Percentiles rank a stretch among this genome's conserved stretches.
phyloP scores from a whole-genome alignment of 2,113 vertebrate species.

The Telmatochromis brachygnathus region DNA sequence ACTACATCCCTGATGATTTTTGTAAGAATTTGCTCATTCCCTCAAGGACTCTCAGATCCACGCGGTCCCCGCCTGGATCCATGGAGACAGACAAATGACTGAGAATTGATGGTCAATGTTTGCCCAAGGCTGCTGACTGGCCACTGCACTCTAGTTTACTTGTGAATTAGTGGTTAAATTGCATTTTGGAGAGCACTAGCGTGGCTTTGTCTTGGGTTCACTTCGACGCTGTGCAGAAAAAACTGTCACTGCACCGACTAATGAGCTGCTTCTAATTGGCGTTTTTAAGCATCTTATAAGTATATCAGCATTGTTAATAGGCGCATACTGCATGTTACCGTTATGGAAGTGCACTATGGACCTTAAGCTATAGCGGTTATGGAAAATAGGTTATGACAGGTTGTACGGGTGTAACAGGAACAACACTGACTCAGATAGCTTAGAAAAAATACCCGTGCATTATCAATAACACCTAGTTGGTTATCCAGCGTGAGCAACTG shows the following conservation, averaged over 20 bases:
- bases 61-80: neutral
- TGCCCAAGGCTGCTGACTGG: constrained; percentile 78
- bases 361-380: neutral
- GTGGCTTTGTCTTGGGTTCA: constrained; percentile 74
- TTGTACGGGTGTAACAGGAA: neutral
- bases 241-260: neutral
- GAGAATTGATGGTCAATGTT: constrained; percentile 81
- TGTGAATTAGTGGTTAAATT: constrained; percentile 83
- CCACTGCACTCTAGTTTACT: constrained; percentile 83
- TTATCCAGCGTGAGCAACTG: neutral
- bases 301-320: neutral
- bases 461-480: neutral
- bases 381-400: neutral
- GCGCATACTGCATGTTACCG: neutral
- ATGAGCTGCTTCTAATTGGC: neutral
- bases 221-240: constrained; percentile 45
- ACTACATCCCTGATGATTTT: neutral
- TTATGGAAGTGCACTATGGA: neutral
- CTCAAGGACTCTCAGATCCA: constrained; percentile 4
- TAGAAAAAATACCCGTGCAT: neutral
- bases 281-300: neutral
- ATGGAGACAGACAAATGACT: constrained; percentile 73
- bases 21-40: neutral
- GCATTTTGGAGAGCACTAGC: constrained; percentile 70
- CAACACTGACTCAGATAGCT: neutral